Evolutionary conservation across 2,797 vertebrate species (phyloP), one percentile per base, ranked within the genome.

Genomic region (Peromyscus eremicus): DNA sequence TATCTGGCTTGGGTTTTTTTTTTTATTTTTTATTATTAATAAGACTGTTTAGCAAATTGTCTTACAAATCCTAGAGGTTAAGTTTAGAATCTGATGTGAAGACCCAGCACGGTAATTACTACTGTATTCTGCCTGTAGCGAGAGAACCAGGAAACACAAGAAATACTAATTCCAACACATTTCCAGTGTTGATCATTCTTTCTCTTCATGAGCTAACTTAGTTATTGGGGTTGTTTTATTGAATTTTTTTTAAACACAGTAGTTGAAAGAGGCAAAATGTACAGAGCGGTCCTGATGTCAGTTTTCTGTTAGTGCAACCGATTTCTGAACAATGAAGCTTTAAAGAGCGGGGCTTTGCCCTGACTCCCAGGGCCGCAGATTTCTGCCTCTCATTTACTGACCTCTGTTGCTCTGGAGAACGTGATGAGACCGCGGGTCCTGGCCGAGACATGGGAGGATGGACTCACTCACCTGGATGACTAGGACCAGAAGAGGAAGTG

Each of bases 171-270:
- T 86, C 43, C 9, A 57, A 46, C 52, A 55, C 43, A 73, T 66
- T 93, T 89, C 85, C 80, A 76, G 17, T 76, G 32, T 75, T 91
- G 13, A 57, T 43, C 66, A 57, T 49, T 62, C 86, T 93, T 84
- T 84, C 14, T 62, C 82, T 90, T 91, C 57, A 57, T 81, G 37
- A 68, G 79, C 94, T 4, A 34, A 43, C n/a, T 14, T 55, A 87
- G 91, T 93, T 10, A 92, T 85, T 81, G 29, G 34, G 6, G 21
- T 4, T n/a, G 46, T 79, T 70, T 16, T 57, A 88, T 34, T 52
- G 55, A 94, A 46, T 85, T 85, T 81, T 93, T 46, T 23, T 77
- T 60, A 77, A 52, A 37, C 60, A 6, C 66, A 66, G 23, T 52
- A 71, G 29, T 76, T 23, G 57, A 23, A 92, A 82, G 25, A 88